A percentile compares a stretch with the other conserved stretches of the same genome.
Evolutionary conservation across 1,140 invertebrate species (phyloP).

Genomic region (Drosophila quadrilineata): DNA sequence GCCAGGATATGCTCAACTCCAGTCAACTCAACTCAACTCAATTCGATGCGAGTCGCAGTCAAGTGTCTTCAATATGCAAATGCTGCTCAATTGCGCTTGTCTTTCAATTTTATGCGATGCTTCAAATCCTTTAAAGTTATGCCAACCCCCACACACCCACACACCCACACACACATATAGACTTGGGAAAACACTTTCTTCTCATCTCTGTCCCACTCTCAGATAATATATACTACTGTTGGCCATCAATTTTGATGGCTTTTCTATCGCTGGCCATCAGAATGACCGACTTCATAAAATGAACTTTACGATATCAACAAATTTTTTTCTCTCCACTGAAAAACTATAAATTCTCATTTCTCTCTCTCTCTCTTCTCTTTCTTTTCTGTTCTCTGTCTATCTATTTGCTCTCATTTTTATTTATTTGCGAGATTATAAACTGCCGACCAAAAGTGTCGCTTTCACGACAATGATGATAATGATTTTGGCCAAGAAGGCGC

Average conservation of each 20-base stretch:
- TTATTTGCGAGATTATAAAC: conserved; percentile 10
- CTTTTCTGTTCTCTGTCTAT: too few species aligned
- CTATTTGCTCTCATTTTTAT: background rate
- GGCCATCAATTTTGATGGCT: conserved; percentile 66
- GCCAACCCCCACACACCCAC: conserved; percentile 2
- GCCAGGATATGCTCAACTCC: conserved; percentile 15
- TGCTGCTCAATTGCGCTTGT: conserved; percentile 73
- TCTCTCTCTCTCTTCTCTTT: background rate
- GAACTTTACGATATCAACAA: conserved; percentile 66
- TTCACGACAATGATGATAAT: conserved; percentile 18
- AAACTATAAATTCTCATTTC: conserved; percentile 52
- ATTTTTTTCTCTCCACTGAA: conserved; percentile 27
- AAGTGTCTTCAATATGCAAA: conserved; percentile 74
- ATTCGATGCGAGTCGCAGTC: conserved; percentile 29
- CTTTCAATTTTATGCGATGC: conserved; percentile 53
- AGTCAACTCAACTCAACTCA: background rate
- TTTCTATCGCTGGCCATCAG: conserved; percentile 76
- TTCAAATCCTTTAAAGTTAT: conserved; percentile 50
- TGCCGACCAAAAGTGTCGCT: conserved; percentile 46
- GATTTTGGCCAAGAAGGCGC: background rate
- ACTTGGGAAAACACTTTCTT: too few species aligned
- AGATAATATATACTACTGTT: background rate
- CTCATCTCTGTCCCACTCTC: too few species aligned
- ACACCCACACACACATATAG: background rate
- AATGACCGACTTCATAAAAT: conserved; percentile 72